phyloP scores from a whole-genome alignment of 2,797 vertebrate genomes.

The Lutjanus campechanus region DNA sequence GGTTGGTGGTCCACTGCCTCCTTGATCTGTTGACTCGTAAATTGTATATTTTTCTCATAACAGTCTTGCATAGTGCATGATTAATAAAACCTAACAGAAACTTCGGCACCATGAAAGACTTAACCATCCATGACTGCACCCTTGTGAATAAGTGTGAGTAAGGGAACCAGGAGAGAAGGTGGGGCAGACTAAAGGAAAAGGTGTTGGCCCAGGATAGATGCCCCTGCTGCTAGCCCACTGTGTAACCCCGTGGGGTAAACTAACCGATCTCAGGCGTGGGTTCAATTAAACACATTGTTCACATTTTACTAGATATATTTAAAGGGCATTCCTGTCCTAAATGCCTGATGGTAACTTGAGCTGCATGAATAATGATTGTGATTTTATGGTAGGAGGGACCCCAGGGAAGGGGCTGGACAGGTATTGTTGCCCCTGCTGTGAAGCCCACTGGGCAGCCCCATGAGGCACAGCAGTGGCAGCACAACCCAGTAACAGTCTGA shows the following conservation, averaged over 20 bases:
- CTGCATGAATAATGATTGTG: slow-evolving; percentile 49
- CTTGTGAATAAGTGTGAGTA: not conserved
- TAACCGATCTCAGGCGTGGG: slow-evolving; percentile 41
- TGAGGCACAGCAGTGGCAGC: not conserved
- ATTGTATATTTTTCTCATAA: not conserved
- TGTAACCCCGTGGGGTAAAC: slow-evolving; percentile 60
- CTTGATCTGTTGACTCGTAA: not conserved
- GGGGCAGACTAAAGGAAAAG: slow-evolving; percentile 47
- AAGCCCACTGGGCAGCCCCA: slow-evolving; percentile 49
- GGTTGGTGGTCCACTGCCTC: too few species aligned
- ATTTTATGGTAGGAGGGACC: slow-evolving; percentile 65
- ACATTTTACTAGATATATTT: slow-evolving; percentile 57
- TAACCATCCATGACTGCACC: not conserved
- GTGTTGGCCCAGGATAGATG: slow-evolving; percentile 59
- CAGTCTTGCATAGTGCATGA: not conserved
- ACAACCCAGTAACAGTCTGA: not conserved
- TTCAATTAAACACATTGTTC: slow-evolving; percentile 68
- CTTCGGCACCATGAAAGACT: not conserved
- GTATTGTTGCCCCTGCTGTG: slow-evolving; percentile 66
- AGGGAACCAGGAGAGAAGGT: not conserved
- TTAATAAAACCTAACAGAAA: not conserved
- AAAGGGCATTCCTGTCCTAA: slow-evolving; percentile 41
- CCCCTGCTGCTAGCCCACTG: slow-evolving; percentile 58
- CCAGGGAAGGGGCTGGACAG: slow-evolving; percentile 51
- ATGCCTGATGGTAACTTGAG: slow-evolving; percentile 68